Base-by-base conservation (phyloP, 2,888 invertebrate species). In the Hanleya hanleyi region DNA sequence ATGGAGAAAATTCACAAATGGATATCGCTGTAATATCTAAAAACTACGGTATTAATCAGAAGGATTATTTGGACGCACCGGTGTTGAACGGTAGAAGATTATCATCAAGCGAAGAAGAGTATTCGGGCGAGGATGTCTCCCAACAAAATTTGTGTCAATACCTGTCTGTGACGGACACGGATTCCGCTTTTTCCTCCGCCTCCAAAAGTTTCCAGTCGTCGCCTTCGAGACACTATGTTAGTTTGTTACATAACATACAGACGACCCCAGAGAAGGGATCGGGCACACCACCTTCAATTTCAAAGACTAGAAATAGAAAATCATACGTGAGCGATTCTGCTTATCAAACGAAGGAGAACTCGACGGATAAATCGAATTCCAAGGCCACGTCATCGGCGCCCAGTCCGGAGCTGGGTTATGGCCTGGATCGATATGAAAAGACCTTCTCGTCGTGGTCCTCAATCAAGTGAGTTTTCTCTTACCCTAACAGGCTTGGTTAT, bases 261-360 rank as follows among this genome's bases (percentile, higher is more conserved):
- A 15, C 33, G 26, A 26, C 26, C 2, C 35, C 18, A 22, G 26
- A 36, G 9, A 35, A 12, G 15, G 22, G 35, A 18, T 32, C 61
- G 3, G 61, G 1, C 18, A 32, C 15, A 3, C 61, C 61, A 1
- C 22, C 64, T n/a, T 37, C 64, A 64, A 35, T 18, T 9, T 18
- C 15, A 15, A 18, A 36, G 2, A 9, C 22, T 18, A 64, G 35
- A 37, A n/a, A n/a, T n/a, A n/a, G n/a, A n/a, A n/a, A n/a, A n/a
- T n/a, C n/a, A n/a, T n/a, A n/a, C n/a, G n/a, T n/a, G n/a, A n/a
- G n/a, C n/a, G 64, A 64, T 36, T 64, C 64, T 22, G 64, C 64
- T 22, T 64, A 64, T 35, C 64, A 64, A 37, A 64, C 64, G 2
- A 64, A 64, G 37, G 64, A 64, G 26, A 35, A 35, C 35, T 64